Conservation (phyloP, 2,113 vertebrate genomes). For the Urocitellus parryii region DNA sequence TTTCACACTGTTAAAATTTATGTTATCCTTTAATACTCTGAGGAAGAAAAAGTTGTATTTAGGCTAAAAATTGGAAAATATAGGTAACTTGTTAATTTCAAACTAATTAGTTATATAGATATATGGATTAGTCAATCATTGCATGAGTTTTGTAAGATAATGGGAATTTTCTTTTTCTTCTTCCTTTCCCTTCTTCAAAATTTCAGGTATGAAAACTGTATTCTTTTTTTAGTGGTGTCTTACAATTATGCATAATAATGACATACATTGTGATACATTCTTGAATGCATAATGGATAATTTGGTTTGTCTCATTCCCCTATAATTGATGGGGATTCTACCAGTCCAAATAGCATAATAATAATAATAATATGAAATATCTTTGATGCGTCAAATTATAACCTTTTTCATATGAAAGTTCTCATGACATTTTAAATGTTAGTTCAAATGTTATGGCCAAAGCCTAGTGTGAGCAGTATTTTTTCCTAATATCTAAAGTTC, state of each 20-base stretch:
- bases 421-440: constrained; percentile 33
- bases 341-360: not conserved
- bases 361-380: not conserved
- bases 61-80: constrained; percentile 23
- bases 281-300: no score
- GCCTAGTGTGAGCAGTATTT: not conserved
- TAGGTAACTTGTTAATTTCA: constrained; percentile 9
- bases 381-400: constrained; percentile 46
- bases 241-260: no score
- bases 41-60: constrained; percentile 61
- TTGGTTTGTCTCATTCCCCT: no score
- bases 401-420: constrained; percentile 28
- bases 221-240: no score
- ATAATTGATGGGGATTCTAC: not conserved
- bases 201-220: no score
- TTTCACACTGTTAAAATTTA: constrained; percentile 41
- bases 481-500: constrained; percentile 6
- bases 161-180: no score
- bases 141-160: not conserved
- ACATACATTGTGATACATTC: no score
- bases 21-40: constrained; percentile 47
- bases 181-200: no score
- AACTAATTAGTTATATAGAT: not conserved
- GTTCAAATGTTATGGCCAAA: constrained; percentile 51
- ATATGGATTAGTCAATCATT: not conserved